A percentile compares a stretch with the other conserved stretches of the same genome.
These are phyloP conservation scores for Folsomia manolachei DNA, from an alignment of 2,888 invertebrate genomes.

Conservation along the genomic window DNA sequence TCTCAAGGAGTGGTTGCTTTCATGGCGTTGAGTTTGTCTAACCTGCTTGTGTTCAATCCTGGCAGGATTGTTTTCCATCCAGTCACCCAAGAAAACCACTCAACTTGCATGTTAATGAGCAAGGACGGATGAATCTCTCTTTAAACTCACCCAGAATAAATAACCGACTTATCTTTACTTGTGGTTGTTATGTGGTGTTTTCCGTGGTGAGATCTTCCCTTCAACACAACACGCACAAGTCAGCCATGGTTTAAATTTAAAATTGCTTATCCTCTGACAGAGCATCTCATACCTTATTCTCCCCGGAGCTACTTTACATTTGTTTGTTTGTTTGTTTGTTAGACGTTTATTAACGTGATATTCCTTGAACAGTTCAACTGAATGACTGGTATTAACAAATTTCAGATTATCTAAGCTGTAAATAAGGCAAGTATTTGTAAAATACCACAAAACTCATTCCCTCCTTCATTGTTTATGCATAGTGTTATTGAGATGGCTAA, in stretches of 20 bases:
- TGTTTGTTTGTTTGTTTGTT: not conserved
- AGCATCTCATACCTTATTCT: no score
- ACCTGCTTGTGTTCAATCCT: not conserved
- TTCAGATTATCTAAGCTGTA: no score
- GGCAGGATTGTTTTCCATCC: conserved; percentile 18
- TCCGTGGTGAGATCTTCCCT: not conserved
- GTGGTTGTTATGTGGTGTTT: not conserved
- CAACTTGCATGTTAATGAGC: conserved; percentile 19
- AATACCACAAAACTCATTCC: not conserved
- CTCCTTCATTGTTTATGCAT: not conserved
- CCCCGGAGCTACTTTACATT: not conserved
- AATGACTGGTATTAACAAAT: no score
- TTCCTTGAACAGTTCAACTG: not conserved
- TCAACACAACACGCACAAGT: not conserved
- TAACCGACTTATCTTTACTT: not conserved
- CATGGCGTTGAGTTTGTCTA: no score
- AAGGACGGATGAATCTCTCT: not conserved
- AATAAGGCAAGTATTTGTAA: not conserved
- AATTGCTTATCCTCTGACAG: conserved; percentile 1
- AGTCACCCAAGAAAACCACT: conserved; percentile 11
- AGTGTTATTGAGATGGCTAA: not conserved
- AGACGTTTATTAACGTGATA: not conserved
- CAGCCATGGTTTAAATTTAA: not conserved
- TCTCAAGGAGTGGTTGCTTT: conserved; percentile 9
- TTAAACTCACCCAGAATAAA: not conserved